These are phyloP conservation scores for Rhinichthys klamathensis DNA, from an alignment of 2,113 vertebrate species.

Conservation along the genomic window DNA sequence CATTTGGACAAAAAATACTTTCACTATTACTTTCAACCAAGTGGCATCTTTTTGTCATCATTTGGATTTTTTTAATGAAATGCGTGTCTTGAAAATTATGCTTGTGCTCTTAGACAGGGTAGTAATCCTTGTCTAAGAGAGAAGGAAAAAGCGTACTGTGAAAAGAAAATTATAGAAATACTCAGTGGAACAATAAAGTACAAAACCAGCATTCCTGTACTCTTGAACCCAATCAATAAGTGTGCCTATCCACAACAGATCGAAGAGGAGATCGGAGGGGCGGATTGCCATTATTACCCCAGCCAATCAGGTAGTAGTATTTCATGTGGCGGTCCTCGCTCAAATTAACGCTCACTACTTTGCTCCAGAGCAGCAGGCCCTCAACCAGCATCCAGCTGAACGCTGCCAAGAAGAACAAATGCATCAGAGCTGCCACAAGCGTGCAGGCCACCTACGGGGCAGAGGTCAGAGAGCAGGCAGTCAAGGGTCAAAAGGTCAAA, in stretches of 20 bases:
- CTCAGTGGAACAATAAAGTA: not conserved
- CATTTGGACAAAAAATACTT: too few species aligned
- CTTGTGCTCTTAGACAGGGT: not conserved
- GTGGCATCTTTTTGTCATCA: too few species aligned
- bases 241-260: not conserved
- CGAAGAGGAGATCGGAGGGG: not conserved
- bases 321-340: slow-evolving; percentile 82
- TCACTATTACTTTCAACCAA: too few species aligned
- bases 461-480: slow-evolving; percentile 45
- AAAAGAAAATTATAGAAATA: not conserved
- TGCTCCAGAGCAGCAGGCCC: slow-evolving; percentile 85
- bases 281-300: slow-evolving; percentile 69
- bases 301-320: slow-evolving; percentile 84
- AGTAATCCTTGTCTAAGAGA: too few species aligned
- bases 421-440: slow-evolving; percentile 78
- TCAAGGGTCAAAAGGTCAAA: slow-evolving; percentile 42
- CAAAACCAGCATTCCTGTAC: slow-evolving; percentile 20
- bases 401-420: slow-evolving; percentile 83
- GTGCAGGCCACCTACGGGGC: slow-evolving; percentile 78
- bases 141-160: not conserved
- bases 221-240: slow-evolving; percentile 7
- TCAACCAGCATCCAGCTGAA: slow-evolving; percentile 85
- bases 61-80: not conserved
- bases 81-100: not conserved
- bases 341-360: slow-evolving; percentile 82